These are phyloP conservation scores for Nerophis ophidion DNA, from an alignment of 2,113 vertebrate genomes.

Conservation along the genomic window DNA sequence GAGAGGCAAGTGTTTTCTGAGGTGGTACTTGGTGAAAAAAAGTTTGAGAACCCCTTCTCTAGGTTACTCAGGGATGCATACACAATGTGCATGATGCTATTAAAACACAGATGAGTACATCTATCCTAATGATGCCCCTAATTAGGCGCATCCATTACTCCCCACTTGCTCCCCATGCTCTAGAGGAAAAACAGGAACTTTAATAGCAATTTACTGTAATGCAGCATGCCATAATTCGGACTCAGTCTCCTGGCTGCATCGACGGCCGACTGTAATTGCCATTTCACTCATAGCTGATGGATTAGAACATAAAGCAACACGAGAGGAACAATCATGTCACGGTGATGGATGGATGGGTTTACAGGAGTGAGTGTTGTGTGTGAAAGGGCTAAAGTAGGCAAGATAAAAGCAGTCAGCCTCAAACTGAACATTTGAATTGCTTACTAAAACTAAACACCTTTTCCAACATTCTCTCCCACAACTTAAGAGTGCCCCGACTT, in stretches of 20 bases:
- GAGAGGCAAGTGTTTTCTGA: too few relatives aligned
- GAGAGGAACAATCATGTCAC: conserved; percentile 78
- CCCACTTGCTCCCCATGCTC: conserved; percentile 45
- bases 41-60: too few relatives aligned
- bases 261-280: conserved; percentile 80
- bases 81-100: conserved; percentile 50
- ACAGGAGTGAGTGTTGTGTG: conserved; percentile 20
- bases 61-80: not conserved
- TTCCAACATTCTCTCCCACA: conserved; percentile 31
- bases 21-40: too few relatives aligned
- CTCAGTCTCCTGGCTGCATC: conserved; percentile 71
- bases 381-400: conserved; percentile 30
- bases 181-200: conserved; percentile 61
- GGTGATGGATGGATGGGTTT: conserved; percentile 67
- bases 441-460: conserved; percentile 64
- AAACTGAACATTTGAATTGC: conserved; percentile 59
- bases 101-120: conserved; percentile 68
- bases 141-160: conserved; percentile 72
- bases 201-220: conserved; percentile 79
- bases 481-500: too few relatives aligned
- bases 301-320: conserved; percentile 86
- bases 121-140: conserved; percentile 67
- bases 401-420: conserved; percentile 57
- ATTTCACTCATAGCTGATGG: conserved; percentile 81
- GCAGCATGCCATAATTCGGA: conserved; percentile 76